Evolutionary conservation across 2,888 invertebrate genomes (phyloP).

Genomic region (Aleiodes leptofemur): DNA sequence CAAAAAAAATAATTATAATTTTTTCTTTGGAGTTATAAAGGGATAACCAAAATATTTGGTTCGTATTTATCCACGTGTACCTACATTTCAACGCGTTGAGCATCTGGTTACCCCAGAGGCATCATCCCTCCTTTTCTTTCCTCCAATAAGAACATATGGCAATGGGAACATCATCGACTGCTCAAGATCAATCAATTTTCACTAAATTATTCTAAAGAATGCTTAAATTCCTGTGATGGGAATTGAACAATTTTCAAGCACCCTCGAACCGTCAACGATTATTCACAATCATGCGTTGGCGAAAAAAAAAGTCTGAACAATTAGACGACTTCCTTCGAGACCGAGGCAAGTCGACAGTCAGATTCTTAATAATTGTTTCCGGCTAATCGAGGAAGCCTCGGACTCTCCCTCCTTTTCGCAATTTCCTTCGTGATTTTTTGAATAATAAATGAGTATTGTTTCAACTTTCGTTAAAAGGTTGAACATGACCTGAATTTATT

Average conservation of each 20-base stretch:
- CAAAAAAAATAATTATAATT: no score
- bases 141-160: conserved; percentile 23
- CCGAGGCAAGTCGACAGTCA: conserved; percentile 23
- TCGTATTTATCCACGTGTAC: no score
- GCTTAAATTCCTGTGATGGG: background rate
- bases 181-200: conserved; percentile 1
- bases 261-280: background rate
- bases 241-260: background rate
- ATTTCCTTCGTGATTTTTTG: conserved; percentile 30
- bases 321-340: conserved; percentile 41
- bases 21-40: no score
- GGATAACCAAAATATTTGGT: no score
- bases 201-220: background rate
- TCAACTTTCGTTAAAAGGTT: conserved; percentile 39
- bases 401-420: conserved; percentile 30
- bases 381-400: conserved; percentile 52
- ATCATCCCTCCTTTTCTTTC: no score
- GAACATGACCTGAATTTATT: background rate
- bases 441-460: conserved; percentile 42
- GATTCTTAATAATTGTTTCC: conserved; percentile 69
- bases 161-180: conserved; percentile 21
- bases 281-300: background rate
- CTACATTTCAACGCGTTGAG: no score
- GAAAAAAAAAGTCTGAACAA: conserved; percentile 14
- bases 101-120: no score